Conservation (phyloP, 2,113 vertebrate species). For the Elanoides forficatus region DNA sequence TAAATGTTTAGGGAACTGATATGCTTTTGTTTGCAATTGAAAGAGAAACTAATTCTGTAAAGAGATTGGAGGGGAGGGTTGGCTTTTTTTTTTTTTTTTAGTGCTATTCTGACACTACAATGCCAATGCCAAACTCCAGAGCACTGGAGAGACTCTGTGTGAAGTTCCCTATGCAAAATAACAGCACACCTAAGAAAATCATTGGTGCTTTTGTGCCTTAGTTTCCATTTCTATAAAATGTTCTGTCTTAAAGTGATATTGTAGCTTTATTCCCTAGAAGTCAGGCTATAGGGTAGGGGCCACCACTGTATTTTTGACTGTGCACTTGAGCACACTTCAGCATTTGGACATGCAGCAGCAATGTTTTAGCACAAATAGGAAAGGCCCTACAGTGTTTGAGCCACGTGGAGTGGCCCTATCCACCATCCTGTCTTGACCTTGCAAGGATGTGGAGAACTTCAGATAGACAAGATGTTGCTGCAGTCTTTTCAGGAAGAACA, state of each 20-base stretch:
- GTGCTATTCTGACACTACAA: neutral
- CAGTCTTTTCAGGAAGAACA: neutral
- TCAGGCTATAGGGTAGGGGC: neutral
- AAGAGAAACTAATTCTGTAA: neutral
- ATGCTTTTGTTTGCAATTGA: neutral
- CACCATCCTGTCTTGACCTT: neutral
- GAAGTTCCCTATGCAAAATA: neutral
- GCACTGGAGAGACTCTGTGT: neutral
- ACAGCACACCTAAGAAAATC: neutral
- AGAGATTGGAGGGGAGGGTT: neutral
- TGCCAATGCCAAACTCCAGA: neutral
- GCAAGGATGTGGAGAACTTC: neutral
- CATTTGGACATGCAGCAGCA: neutral
- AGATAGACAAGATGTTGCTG: neutral
- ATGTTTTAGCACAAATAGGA: neutral
- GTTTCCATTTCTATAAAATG: neutral
- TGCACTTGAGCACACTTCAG: neutral
- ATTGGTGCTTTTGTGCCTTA: neutral
- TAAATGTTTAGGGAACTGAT: neutral
- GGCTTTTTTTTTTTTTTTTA: neutral
- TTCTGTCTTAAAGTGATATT: neutral
- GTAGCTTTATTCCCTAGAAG: neutral
- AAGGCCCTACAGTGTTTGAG: neutral
- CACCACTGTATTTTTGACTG: neutral
- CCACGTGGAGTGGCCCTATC: rapidly evolving